A percentile compares a stretch with the other conserved stretches of the same genome.
These are phyloP conservation scores for Callaeas wilsoni DNA, from an alignment of 2,113 vertebrate species.

Conservation along the genomic window DNA sequence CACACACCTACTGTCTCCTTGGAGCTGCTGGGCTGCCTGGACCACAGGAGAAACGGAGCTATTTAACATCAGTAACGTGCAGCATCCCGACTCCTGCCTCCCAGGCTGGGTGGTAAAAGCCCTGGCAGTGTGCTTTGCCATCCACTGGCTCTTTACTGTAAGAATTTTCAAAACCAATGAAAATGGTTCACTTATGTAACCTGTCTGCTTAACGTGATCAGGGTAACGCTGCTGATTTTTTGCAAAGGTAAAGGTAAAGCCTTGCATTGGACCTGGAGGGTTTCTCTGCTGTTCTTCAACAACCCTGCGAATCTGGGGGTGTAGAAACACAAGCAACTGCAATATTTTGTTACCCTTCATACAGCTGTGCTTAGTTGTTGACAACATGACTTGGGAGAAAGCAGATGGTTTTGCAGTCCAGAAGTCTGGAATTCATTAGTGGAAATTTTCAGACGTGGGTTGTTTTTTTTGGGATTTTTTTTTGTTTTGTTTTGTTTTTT, in stretches of 20 bases:
- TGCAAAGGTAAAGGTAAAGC: not conserved
- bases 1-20: not conserved
- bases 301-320: not conserved
- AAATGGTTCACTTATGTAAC: not conserved
- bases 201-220: not conserved
- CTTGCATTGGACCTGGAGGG: not conserved
- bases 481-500: not conserved
- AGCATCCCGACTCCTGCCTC: not conserved
- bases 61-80: not conserved
- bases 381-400: constrained; percentile 48
- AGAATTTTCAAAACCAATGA: not conserved
- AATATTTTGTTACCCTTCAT: constrained; percentile 34
- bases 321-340: not conserved
- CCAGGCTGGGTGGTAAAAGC: not conserved
- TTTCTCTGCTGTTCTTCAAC: not conserved
- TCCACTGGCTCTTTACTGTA: not conserved
- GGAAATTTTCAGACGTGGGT: constrained; percentile 43
- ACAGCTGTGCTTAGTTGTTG: constrained; percentile 57
- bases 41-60: not conserved
- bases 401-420: constrained; percentile 30
- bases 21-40: not conserved
- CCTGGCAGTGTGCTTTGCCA: not conserved
- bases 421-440: constrained; percentile 68
- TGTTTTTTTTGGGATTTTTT: not conserved
- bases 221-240: not conserved